Evolutionary conservation across 2,888 invertebrate genomes (phyloP), one percentile per base, ranked within the genome.

Genomic region (Pyrrhosoma nymphula): DNA sequence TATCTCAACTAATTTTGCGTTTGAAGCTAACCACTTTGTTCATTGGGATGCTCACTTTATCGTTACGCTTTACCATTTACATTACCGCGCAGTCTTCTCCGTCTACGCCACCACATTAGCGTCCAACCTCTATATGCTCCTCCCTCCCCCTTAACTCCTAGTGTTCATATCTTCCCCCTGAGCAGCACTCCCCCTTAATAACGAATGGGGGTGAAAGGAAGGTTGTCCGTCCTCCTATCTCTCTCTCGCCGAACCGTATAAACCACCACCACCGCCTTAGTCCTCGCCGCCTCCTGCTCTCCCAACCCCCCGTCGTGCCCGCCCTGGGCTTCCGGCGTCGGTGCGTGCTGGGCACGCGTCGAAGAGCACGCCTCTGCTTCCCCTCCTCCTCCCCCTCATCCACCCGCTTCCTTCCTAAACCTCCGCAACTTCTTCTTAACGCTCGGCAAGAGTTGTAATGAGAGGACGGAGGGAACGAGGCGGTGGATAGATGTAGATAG

Each of bases 321-420:
- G 16, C n/a, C 69, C n/a, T 69, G 16, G 82, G 35, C 35, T 82
- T 82, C 82, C 82, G 82, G 82, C 30, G 69, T 69, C 10, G 10
- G n/a, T 30, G 69, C 69, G 69, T 69, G 69, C 69, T 69, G 35
- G 30, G 82, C 82, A 82, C 82, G 82, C 82, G 82, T 82, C 82
- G 35, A 30, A 35, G 82, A 82, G 35, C 82, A 82, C 69, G 69
- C 69, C 23, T 69, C 69, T 26, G 69, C 69, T 26, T 2, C 26
- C 12, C 75, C 35, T 69, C 69, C 30, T 2, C n/a, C 75, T 35
- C 35, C 20, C n/a, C 75, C 75, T 82, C 75, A 16, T 35, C 75
- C 26, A 10, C 75, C 75, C 30, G 10, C 82, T 82, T n/a, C 69
- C n/a, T 23, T 69, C 69, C n/a, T 82, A 30, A 26, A 14, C 35